Conservation (phyloP, 2,888 invertebrate species). For the Atrina japonica region DNA sequence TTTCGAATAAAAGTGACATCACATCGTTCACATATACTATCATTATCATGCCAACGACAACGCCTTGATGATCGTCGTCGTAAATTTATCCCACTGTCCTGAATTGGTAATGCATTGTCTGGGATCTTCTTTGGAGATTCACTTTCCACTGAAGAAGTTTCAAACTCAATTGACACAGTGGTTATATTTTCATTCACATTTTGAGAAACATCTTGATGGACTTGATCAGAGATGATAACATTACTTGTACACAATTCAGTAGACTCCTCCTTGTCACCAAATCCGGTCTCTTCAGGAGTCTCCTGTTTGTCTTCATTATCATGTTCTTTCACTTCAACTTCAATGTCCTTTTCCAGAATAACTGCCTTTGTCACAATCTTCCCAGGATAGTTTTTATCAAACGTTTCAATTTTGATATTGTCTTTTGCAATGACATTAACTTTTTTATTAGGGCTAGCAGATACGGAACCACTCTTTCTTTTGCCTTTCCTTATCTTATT, state of each 20-base stretch:
- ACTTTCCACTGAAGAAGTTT: not conserved
- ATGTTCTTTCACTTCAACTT: not conserved
- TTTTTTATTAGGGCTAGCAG: not conserved
- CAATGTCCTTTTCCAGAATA: slow-evolving; percentile 1
- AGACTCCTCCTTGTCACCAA: not conserved
- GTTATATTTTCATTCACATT: too few species aligned
- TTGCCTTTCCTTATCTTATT: not conserved
- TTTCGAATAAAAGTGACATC: slow-evolving; percentile 36
- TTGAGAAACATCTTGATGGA: too few species aligned
- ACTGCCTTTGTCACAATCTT: slow-evolving; percentile 12
- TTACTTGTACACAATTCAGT: too few species aligned
- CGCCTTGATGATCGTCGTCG: slow-evolving; percentile 24
- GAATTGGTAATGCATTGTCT: not conserved
- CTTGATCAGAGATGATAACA: too few species aligned
- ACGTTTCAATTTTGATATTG: slow-evolving; percentile 24
- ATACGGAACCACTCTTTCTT: not conserved
- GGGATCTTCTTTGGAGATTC: not conserved
- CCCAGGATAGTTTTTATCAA: slow-evolving; percentile 3
- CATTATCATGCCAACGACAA: slow-evolving; percentile 46
- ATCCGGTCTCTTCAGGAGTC: not conserved
- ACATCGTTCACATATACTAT: slow-evolving; percentile 42
- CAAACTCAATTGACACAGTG: too few species aligned
- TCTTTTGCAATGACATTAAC: not conserved
- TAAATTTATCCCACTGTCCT: not conserved
- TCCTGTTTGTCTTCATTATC: not conserved